These are phyloP conservation scores for Ophion ventricosus DNA, from an alignment of 2,888 invertebrate species.

Conservation along the genomic window DNA sequence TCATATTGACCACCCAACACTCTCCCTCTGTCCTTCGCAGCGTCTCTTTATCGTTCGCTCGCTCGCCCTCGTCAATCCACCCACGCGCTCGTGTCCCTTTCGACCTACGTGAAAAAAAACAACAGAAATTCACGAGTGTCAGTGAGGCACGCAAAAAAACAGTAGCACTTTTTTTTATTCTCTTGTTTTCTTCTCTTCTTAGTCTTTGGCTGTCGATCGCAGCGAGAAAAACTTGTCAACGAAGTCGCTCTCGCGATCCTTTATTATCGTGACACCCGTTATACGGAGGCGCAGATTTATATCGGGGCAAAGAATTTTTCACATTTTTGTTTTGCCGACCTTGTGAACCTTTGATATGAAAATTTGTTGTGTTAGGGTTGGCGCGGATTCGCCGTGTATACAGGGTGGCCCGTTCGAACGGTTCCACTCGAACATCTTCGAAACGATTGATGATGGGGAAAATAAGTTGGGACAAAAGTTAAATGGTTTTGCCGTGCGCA, in stretches of 20 bases:
- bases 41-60: conserved; percentile 80
- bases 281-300: not conserved
- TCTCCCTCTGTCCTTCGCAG: conserved; percentile 77
- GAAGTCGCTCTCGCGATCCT: conserved; percentile 16
- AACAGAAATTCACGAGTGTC: conserved; percentile 67
- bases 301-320: not conserved
- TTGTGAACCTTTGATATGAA: too few relatives aligned
- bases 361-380: too few relatives aligned
- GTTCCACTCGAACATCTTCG: too few relatives aligned
- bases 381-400: not conserved
- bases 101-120: conserved; percentile 70
- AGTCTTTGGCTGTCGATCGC: not conserved
- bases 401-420: too few relatives aligned
- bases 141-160: conserved; percentile 76
- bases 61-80: too few relatives aligned
- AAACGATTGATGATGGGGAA: too few relatives aligned
- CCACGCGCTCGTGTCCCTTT: conserved; percentile 32
- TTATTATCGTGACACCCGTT: not conserved
- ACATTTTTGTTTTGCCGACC: not conserved
- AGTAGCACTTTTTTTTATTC: conserved; percentile 61
- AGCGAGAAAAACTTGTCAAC: too few relatives aligned
- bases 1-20: conserved; percentile 83
- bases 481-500: too few relatives aligned
- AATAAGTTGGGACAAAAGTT: too few relatives aligned
- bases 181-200: too few relatives aligned